phyloP scores from a whole-genome alignment of 2,113 vertebrate species.

The Tragulus kanchil region DNA sequence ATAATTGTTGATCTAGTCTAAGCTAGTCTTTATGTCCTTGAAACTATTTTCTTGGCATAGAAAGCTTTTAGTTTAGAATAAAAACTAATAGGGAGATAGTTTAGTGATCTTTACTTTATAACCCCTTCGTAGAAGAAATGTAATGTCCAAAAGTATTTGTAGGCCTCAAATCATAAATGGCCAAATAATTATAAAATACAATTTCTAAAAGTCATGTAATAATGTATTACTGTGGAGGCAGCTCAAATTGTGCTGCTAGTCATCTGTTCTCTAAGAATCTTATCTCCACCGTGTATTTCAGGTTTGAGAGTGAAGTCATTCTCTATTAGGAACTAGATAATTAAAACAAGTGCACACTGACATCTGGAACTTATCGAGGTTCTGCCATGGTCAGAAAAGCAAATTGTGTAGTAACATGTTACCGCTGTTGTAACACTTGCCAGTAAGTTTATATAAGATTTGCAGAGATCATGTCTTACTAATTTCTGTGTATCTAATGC shows the following conservation, averaged over 20 bases:
- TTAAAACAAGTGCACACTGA: not conserved
- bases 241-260: not conserved
- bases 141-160: not conserved
- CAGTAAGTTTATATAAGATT: conserved; percentile 31
- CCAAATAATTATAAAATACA: not conserved
- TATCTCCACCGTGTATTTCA: not conserved
- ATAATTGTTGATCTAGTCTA: not conserved
- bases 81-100: conserved; percentile 39
- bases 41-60: conserved; percentile 5
- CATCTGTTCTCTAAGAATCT: not conserved
- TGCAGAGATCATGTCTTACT: not conserved
- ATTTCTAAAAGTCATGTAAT: not conserved
- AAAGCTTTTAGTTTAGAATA: conserved; percentile 21
- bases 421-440: not conserved
- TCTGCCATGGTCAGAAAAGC: not conserved
- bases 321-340: not conserved
- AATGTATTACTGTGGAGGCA: not conserved
- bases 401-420: not conserved
- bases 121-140: conserved; percentile 20
- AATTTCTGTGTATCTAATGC: not conserved
- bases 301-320: not conserved
- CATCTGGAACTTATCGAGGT: not conserved
- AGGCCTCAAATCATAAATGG: not conserved
- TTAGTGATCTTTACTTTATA: conserved; percentile 48
- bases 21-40: not conserved